Conservation (phyloP, 2,888 invertebrate species). For the Agonopterix subpropinquella region DNA sequence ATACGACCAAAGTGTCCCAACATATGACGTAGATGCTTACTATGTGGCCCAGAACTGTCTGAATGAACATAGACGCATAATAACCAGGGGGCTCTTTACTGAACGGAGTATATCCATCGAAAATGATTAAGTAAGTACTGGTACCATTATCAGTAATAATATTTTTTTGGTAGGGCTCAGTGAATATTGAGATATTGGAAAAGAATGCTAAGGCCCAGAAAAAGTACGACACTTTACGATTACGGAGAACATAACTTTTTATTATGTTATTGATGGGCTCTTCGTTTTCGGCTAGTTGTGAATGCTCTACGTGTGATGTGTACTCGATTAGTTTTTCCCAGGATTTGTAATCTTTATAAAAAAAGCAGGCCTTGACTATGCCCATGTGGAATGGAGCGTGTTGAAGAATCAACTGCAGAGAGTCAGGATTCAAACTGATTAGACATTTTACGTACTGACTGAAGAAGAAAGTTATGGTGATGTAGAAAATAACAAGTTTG, state of each 20-base stretch:
- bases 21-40: conserved; percentile 40
- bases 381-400: conserved; percentile 53
- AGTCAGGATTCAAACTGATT: conserved; percentile 24
- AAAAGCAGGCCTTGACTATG: conserved; percentile 37
- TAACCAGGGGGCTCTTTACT: conserved; percentile 40
- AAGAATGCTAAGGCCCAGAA: conserved; percentile 39
- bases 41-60: conserved; percentile 37
- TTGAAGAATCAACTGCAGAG: conserved; percentile 37
- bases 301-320: conserved; percentile 34
- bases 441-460: conserved; percentile 43
- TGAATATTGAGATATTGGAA: conserved; percentile 40
- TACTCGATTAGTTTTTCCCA: conserved; percentile 41
- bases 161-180: conserved; percentile 44
- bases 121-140: conserved; percentile 34
- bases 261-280: conserved; percentile 21
- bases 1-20: conserved; percentile 46
- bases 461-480: conserved; percentile 35
- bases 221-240: conserved; percentile 40
- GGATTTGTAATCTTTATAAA: conserved; percentile 31
- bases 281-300: conserved; percentile 25
- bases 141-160: conserved; percentile 33
- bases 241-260: conserved; percentile 28
- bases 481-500: conserved; percentile 31
- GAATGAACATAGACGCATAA: conserved; percentile 39
- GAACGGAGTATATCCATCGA: conserved; percentile 46